A percentile compares a stretch with the other conserved stretches of the same genome.
Conservation (phyloP, 2,113 vertebrate genomes). For the Centropus bengalensis region DNA sequence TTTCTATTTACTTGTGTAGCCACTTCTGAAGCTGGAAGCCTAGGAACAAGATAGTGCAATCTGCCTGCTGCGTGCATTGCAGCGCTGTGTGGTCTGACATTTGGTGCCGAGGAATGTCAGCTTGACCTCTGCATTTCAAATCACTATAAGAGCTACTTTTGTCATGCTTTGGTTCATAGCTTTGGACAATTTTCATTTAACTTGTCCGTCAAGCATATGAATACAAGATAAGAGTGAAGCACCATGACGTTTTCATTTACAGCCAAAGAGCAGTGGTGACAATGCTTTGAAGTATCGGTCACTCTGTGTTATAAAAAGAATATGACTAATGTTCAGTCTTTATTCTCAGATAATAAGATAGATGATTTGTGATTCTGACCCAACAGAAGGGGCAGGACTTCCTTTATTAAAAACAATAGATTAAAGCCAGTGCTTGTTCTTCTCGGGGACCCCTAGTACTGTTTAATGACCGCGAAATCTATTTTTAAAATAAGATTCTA, state of each 20-base stretch:
- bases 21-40: slow-evolving; percentile 51
- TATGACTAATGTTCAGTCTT: slow-evolving; percentile 65
- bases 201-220: slow-evolving; percentile 67
- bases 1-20: slow-evolving; percentile 38
- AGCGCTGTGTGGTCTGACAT: slow-evolving; percentile 66
- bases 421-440: slow-evolving; percentile 16
- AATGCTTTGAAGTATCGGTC: slow-evolving; percentile 68
- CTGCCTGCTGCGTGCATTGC: slow-evolving; percentile 1
- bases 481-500: slow-evolving; percentile 38
- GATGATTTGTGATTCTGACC: slow-evolving; percentile 73
- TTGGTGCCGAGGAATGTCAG: slow-evolving; percentile 53
- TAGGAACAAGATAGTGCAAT: slow-evolving; percentile 14
- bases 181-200: slow-evolving; percentile 71
- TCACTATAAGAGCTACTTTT: slow-evolving; percentile 60
- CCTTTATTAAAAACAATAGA: slow-evolving; percentile 71
- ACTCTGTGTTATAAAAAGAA: slow-evolving; percentile 69
- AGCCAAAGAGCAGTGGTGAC: slow-evolving; percentile 46
- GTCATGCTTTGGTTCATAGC: slow-evolving; percentile 68
- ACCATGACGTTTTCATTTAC: slow-evolving; percentile 71
- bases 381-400: slow-evolving; percentile 42
- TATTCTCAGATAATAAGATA: slow-evolving; percentile 70
- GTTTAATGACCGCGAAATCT: slow-evolving; percentile 37
- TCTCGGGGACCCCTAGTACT: slow-evolving; percentile 26
- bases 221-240: slow-evolving; percentile 58
- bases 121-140: slow-evolving; percentile 52